Conservation (phyloP, 2,113 vertebrate species). For the Macroglossus sobrinus region DNA sequence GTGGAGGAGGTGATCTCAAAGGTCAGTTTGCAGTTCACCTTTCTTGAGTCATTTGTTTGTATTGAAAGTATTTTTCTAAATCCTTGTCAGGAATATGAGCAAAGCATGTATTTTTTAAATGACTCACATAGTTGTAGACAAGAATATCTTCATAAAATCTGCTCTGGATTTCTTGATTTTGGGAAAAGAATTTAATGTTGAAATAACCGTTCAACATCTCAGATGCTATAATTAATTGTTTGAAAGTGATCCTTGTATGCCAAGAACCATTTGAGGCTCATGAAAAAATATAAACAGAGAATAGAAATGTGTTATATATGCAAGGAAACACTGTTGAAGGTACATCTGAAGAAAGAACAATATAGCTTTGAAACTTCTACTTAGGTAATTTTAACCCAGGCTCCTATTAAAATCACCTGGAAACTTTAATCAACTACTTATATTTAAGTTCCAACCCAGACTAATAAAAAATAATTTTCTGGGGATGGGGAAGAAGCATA, state of each 20-base stretch:
- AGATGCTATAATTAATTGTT: background rate
- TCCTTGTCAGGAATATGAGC: background rate
- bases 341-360: background rate
- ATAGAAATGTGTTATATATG: background rate
- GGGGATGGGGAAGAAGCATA: background rate
- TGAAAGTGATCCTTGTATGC: background rate
- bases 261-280: slow-evolving; percentile 14
- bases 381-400: background rate
- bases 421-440: background rate
- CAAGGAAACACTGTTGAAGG: background rate
- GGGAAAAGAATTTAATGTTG: background rate
- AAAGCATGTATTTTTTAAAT: background rate
- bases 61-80: background rate
- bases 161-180: slow-evolving; percentile 15
- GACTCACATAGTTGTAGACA: background rate
- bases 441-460: background rate
- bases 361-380: background rate
- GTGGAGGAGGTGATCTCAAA: background rate
- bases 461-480: background rate
- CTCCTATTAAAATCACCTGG: background rate
- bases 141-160: slow-evolving; percentile 1
- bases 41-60: background rate
- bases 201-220: background rate
- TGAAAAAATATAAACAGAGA: background rate
- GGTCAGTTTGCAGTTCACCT: background rate